These are phyloP conservation scores for Silurus asotus DNA, from an alignment of 2,113 vertebrate species.

Conservation along the genomic window DNA sequence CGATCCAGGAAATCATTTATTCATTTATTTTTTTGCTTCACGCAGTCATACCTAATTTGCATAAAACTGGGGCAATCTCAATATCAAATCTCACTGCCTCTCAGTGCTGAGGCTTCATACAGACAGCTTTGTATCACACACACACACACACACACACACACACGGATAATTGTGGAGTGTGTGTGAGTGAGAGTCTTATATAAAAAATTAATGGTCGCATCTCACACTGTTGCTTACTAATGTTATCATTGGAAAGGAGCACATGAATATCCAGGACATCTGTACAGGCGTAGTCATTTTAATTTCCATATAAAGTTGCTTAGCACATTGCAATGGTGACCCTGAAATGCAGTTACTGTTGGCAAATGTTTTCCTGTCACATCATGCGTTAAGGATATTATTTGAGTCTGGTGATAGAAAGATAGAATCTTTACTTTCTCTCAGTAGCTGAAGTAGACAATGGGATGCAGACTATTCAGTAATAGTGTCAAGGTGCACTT, in stretches of 20 bases:
- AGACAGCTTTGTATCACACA: too few relatives aligned
- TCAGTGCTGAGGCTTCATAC: too few relatives aligned
- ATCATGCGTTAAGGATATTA: too few relatives aligned
- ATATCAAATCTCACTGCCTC: too few relatives aligned
- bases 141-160: too few relatives aligned
- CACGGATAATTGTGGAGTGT: too few relatives aligned
- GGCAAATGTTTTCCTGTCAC: too few relatives aligned
- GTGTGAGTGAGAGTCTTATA: too few relatives aligned
- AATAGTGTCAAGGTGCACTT: not conserved
- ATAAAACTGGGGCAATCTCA: not conserved
- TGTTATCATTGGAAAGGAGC: not conserved
- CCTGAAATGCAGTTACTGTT: not conserved
- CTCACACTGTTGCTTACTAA: not conserved
- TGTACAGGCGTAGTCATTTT: too few relatives aligned
- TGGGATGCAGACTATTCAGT: too few relatives aligned
- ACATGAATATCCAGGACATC: not conserved
- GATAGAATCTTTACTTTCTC: not conserved
- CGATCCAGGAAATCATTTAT: not conserved
- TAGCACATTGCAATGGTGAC: not conserved
- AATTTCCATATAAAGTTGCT: not conserved
- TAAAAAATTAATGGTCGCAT: not conserved
- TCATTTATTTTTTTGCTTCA: not conserved
- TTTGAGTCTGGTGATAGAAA: too few relatives aligned
- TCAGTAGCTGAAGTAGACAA: not conserved
- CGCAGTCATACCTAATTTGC: not conserved